phyloP scores from a whole-genome alignment of 2,797 vertebrate genomes.

The Avahi laniger region DNA sequence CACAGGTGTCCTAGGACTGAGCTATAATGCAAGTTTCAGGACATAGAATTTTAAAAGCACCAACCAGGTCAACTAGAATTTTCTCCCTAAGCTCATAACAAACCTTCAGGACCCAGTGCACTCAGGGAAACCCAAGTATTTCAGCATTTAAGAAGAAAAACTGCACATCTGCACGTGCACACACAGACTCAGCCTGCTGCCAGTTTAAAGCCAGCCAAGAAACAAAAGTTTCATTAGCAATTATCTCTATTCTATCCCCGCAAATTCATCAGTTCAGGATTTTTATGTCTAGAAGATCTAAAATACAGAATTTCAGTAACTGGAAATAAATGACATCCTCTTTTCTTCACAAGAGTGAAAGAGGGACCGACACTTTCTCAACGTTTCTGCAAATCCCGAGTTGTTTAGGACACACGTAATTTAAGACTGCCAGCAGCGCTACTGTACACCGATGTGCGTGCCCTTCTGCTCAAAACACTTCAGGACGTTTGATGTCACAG shows the following conservation, averaged over 20 bases:
- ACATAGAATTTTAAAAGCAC: neutral
- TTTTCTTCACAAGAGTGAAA: neutral
- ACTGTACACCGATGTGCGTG: rapidly evolving
- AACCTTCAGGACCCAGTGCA: neutral
- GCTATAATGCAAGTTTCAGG: neutral
- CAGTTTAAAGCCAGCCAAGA: neutral
- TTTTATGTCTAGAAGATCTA: neutral
- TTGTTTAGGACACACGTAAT: neutral
- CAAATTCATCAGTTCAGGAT: neutral
- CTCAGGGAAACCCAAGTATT: neutral
- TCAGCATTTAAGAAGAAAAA: neutral
- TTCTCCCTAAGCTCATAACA: neutral
- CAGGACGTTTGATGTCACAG: too few species aligned
- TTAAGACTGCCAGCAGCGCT: rapidly evolving
- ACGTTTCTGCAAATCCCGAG: neutral
- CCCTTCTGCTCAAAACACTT: neutral
- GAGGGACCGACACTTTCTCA: neutral
- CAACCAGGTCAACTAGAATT: neutral
- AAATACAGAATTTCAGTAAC: neutral
- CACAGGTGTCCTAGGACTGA: neutral
- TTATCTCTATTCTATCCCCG: neutral
- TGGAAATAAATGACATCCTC: neutral
- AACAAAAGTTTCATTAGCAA: neutral
- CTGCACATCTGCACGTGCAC: too few species aligned
- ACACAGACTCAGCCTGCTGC: neutral